Percentiles rank a stretch among this genome's conserved stretches.
Conservation (phyloP, 2,888 invertebrate species). For the Tiphia femorata region DNA sequence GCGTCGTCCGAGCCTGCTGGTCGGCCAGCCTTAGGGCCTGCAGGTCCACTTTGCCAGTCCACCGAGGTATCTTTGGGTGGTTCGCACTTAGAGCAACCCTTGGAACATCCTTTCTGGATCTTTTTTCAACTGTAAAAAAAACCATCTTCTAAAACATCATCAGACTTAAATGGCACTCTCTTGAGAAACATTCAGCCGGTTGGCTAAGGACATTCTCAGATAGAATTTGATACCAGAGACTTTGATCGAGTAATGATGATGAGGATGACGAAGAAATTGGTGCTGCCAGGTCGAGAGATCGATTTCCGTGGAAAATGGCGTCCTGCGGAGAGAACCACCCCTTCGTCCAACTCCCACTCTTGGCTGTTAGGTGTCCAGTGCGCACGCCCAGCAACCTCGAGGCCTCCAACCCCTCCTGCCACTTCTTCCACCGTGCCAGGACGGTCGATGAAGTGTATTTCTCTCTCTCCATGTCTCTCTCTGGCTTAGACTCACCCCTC, state of each 20-base stretch:
- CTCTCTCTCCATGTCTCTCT: slow-evolving; percentile 6
- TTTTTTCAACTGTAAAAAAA: too few relatives aligned
- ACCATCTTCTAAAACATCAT: too few relatives aligned
- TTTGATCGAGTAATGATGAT: slow-evolving; percentile 2
- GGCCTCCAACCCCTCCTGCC: not conserved
- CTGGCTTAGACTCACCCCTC: too few relatives aligned
- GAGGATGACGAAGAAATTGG: slow-evolving; percentile 3
- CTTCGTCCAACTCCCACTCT: not conserved
- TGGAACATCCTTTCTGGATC: too few relatives aligned
- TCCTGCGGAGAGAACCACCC: slow-evolving; percentile 28
- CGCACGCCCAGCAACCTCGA: not conserved
- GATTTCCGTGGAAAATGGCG: slow-evolving; percentile 44
- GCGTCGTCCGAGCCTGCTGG: slow-evolving; percentile 52
- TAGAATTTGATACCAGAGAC: too few relatives aligned
- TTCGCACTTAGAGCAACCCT: too few relatives aligned
- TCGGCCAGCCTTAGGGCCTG: too few relatives aligned
- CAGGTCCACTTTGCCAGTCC: too few relatives aligned
- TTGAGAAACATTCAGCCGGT: too few relatives aligned
- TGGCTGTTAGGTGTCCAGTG: not conserved
- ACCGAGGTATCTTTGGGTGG: too few relatives aligned
- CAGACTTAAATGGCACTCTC: too few relatives aligned
- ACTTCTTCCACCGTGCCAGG: slow-evolving; percentile 10
- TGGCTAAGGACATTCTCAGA: not conserved
- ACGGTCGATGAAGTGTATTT: slow-evolving; percentile 40
- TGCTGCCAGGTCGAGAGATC: slow-evolving; percentile 34